These are phyloP conservation scores for Pogonophryne albipinna DNA, from an alignment of 2,797 vertebrate species.

Conservation along the genomic window DNA sequence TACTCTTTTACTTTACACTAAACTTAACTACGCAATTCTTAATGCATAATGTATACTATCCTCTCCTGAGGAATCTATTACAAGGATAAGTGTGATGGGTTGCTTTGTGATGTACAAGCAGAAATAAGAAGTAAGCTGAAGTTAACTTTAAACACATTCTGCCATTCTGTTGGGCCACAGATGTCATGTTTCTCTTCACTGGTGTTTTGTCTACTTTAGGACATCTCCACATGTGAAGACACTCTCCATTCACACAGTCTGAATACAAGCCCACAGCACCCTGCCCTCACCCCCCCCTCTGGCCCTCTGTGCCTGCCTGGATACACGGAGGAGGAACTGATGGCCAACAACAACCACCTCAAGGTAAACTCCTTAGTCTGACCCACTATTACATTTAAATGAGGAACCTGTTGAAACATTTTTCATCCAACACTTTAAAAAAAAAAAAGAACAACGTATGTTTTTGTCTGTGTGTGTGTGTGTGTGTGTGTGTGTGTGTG, in stretches of 20 bases:
- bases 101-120: neutral
- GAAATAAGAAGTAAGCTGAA: no score
- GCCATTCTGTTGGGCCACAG: no score
- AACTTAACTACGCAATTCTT: no score
- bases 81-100: neutral
- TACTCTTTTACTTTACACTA: neutral
- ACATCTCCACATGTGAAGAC: constrained; percentile 48
- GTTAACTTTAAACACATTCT: neutral
- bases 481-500: no score
- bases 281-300: constrained; percentile 24
- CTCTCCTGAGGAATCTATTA: neutral
- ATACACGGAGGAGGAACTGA: constrained; percentile 59
- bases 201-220: constrained; percentile 49
- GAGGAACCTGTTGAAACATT: neutral
- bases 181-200: neutral
- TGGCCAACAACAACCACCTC: constrained; percentile 73
- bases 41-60: neutral
- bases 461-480: no score
- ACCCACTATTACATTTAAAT: neutral
- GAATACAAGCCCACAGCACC: constrained; percentile 29
- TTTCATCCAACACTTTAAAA: neutral
- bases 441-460: no score
- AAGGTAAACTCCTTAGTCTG: constrained; percentile 65
- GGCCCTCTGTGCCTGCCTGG: constrained; percentile 40
- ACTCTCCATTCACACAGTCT: constrained; percentile 7